phyloP scores from a whole-genome alignment of 2,888 invertebrate species.

The Pheosia gnoma region DNA sequence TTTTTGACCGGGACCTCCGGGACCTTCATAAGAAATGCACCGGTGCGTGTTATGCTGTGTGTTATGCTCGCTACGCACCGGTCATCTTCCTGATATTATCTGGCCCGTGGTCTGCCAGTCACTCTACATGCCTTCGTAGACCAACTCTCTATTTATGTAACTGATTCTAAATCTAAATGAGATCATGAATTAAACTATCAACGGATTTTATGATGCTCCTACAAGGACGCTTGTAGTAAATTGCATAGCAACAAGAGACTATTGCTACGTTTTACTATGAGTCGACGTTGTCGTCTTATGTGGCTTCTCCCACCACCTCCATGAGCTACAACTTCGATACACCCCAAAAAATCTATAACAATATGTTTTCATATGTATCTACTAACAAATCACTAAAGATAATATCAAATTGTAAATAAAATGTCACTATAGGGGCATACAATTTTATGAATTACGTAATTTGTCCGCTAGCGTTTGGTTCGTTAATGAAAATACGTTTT shows the following conservation, averaged over 20 bases:
- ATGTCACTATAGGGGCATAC: neutral
- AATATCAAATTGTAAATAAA: neutral
- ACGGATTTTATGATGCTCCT: constrained; percentile 3
- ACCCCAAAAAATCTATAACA: neutral
- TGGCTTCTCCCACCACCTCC: neutral
- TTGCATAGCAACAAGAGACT: neutral
- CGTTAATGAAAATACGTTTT: neutral
- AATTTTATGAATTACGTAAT: constrained; percentile 7
- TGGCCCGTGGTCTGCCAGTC: too few relatives aligned
- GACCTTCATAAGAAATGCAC: too few relatives aligned
- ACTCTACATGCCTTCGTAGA: too few relatives aligned
- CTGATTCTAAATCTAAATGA: neutral
- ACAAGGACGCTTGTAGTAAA: neutral
- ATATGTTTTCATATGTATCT: neutral
- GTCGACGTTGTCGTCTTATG: neutral
- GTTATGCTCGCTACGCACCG: too few relatives aligned
- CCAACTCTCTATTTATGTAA: too few relatives aligned
- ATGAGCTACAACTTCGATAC: neutral
- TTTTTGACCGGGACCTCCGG: too few relatives aligned
- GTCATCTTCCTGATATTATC: too few relatives aligned
- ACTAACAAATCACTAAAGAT: neutral
- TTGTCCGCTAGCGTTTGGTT: neutral
- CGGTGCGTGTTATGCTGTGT: too few relatives aligned
- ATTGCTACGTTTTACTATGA: neutral
- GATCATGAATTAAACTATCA: neutral